These are phyloP conservation scores for Coendou prehensilis DNA, from an alignment of 2,797 vertebrate species.

Conservation along the genomic window DNA sequence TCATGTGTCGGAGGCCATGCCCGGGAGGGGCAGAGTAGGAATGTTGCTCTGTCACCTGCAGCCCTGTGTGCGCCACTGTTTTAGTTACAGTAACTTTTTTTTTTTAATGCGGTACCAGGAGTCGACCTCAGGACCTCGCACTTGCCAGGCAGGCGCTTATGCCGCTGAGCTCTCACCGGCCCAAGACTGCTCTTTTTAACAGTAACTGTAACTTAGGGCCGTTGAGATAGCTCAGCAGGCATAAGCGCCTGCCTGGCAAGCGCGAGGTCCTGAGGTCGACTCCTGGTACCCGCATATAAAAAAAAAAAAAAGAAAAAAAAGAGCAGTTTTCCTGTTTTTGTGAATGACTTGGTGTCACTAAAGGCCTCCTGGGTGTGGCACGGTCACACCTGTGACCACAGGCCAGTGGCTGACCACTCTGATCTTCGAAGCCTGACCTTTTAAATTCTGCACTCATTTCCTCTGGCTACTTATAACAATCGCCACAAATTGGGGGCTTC, in stretches of 20 bases:
- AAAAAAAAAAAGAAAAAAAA: not conserved
- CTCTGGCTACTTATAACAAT: not conserved
- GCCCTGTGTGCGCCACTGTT: not conserved
- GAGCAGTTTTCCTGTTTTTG: not conserved
- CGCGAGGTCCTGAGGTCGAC: too few relatives aligned
- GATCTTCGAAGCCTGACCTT: too few relatives aligned
- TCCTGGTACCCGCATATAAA: too few relatives aligned
- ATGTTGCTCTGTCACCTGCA: rapidly evolving
- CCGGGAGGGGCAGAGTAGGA: not conserved
- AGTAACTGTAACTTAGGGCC: too few relatives aligned
- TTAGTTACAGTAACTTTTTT: not conserved
- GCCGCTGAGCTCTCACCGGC: too few relatives aligned
- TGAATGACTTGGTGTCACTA: not conserved
- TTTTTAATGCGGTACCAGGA: too few relatives aligned
- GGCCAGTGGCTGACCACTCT: not conserved
- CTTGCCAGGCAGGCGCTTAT: too few relatives aligned
- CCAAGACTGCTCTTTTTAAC: too few relatives aligned
- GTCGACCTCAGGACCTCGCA: too few relatives aligned
- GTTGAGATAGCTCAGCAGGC: too few relatives aligned
- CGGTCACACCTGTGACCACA: rapidly evolving
- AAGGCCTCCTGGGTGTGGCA: rapidly evolving
- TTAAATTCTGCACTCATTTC: not conserved
- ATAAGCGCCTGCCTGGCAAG: too few relatives aligned
- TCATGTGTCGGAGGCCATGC: not conserved
- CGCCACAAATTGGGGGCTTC: not conserved